These are phyloP conservation scores for Platygyra sinensis DNA, from an alignment of 64 coral and sea anemone species.

Conservation along the genomic window DNA sequence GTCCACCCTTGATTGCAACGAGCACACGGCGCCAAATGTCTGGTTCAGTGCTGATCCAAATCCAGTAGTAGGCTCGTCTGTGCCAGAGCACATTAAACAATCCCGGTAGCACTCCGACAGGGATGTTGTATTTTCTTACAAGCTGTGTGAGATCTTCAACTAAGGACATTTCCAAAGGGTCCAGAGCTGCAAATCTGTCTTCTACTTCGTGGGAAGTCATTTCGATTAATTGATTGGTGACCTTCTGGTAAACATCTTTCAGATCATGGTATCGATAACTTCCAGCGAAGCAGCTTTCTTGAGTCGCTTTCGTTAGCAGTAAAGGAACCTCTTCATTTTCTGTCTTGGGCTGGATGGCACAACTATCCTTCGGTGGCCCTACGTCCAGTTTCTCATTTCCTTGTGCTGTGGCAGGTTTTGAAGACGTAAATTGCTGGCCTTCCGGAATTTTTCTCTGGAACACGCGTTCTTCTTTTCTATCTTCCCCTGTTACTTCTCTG, in stretches of 20 bases:
- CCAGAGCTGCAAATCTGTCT: not conserved
- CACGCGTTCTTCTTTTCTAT: not conserved
- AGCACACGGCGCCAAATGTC: slow-evolving; percentile 2
- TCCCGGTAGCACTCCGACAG: not conserved
- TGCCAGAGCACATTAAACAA: not conserved
- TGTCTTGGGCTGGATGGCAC: not conserved
- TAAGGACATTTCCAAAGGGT: not conserved
- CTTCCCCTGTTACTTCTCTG: not conserved
- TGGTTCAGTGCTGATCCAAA: not conserved
- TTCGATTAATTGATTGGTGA: not conserved
- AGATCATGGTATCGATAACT: slow-evolving; percentile 15
- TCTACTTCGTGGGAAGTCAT: not conserved
- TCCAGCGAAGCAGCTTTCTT: no score
- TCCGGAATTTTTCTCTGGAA: no score
- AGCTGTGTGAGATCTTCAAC: not conserved
- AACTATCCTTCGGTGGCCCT: no score
- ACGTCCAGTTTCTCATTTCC: not conserved
- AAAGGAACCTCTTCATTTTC: not conserved
- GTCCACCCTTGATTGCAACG: not conserved
- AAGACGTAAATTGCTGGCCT: not conserved
- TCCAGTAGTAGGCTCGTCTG: not conserved
- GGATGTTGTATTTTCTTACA: not conserved
- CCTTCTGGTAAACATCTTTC: not conserved
- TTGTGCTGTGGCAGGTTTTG: not conserved
- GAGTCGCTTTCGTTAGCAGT: not conserved